Conservation (phyloP, 2,797 vertebrate genomes). For the Sphenodon punctatus region DNA sequence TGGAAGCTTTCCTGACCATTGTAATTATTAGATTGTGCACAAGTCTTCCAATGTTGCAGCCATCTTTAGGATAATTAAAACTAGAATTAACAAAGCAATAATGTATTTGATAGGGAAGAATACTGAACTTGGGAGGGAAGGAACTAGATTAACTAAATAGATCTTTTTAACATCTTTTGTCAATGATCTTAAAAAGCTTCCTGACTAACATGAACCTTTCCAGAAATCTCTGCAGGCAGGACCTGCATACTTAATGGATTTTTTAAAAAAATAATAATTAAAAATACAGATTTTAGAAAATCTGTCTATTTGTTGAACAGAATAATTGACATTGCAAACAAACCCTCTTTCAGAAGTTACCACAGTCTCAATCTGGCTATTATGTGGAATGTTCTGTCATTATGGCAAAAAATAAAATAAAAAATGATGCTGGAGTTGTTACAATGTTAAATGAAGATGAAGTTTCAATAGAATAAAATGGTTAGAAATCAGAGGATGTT, state of each 20-base stretch:
- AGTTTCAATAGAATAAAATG: not conserved
- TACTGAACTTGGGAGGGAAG: not conserved
- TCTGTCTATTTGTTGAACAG: not conserved
- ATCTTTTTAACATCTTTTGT: not conserved
- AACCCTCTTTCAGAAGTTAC: not conserved
- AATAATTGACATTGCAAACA: not conserved
- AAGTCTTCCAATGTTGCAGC: not conserved
- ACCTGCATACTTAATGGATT: not conserved
- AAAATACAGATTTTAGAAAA: not conserved
- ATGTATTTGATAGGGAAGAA: not conserved
- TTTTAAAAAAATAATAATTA: not conserved
- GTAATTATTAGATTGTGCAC: not conserved
- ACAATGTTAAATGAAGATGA: not conserved
- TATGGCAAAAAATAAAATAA: not conserved
- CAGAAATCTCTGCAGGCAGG: not conserved
- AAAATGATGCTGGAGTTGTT: slow-evolving; percentile 14
- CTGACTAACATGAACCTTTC: not conserved
- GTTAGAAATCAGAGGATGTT: not conserved
- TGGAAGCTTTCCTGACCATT: not conserved
- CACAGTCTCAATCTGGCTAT: not conserved
- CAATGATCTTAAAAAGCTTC: not conserved
- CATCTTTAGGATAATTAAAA: not conserved
- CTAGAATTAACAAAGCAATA: not conserved
- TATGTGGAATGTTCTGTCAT: not conserved
- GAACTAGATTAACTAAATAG: not conserved